phyloP scores from a whole-genome alignment of 2,797 vertebrate species.

The Brotula barbata region DNA sequence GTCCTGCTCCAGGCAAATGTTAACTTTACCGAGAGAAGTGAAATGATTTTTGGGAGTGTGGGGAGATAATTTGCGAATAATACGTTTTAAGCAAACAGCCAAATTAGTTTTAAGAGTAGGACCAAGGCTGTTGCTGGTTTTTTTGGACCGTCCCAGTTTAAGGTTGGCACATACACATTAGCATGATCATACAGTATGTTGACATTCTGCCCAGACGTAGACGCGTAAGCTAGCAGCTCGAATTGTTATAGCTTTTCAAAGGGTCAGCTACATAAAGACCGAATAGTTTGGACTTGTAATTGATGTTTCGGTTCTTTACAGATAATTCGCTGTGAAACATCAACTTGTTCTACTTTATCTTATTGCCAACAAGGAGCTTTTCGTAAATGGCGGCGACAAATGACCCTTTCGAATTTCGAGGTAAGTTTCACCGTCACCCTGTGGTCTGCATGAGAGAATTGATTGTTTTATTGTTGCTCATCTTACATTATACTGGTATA shows the following conservation, averaged over 20 bases:
- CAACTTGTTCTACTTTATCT: constrained; percentile 9
- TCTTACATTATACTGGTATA: background rate
- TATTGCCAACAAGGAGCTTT: background rate
- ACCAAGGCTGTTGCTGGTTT: background rate
- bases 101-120: background rate
- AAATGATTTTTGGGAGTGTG: constrained; percentile 25
- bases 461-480: background rate
- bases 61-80: constrained; percentile 27
- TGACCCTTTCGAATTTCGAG: constrained; percentile 87
- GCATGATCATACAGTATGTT: background rate
- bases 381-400: constrained; percentile 80
- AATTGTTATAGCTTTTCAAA: background rate
- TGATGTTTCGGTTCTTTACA: background rate
- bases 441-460: background rate
- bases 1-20: constrained; percentile 31
- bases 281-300: background rate
- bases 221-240: constrained; percentile 25
- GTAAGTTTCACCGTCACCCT: constrained; percentile 56
- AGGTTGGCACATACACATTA: background rate
- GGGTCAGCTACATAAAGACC: accelerated
- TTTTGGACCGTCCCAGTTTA: background rate
- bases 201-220: constrained; percentile 15
- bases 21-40: constrained; percentile 5
- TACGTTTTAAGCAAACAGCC: background rate
- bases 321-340: background rate